A percentile compares a stretch with the other conserved stretches of the same genome.
These are phyloP conservation scores for Phymatocera aterrima DNA, from an alignment of 2,888 invertebrate species.

Conservation along the genomic window DNA sequence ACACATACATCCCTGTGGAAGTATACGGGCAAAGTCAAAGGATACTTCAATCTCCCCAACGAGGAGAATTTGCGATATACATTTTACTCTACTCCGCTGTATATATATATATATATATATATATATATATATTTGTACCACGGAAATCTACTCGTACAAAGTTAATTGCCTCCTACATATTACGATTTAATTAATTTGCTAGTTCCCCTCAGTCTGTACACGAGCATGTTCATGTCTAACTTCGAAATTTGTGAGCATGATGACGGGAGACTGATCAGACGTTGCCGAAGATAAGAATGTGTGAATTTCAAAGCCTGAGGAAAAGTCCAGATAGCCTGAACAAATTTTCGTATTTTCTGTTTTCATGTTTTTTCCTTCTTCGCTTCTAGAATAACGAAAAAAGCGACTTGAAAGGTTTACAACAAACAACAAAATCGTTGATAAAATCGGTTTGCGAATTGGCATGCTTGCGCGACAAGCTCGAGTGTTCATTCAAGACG, in stretches of 20 bases:
- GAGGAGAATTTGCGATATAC: neutral
- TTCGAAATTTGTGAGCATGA: neutral
- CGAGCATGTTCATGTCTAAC: neutral
- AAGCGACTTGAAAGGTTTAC: neutral
- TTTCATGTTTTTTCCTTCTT: too few relatives aligned
- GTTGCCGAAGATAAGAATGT: too few relatives aligned
- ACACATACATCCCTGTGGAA: neutral
- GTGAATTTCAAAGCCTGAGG: too few relatives aligned
- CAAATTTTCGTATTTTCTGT: too few relatives aligned
- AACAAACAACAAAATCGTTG: neutral
- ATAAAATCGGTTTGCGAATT: neutral
- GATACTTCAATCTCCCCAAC: neutral
- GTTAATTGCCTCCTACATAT: conserved; percentile 19
- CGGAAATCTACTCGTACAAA: neutral
- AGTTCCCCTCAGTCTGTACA: neutral
- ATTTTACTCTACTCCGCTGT: neutral
- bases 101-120: too few relatives aligned
- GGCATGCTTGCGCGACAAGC: neutral
- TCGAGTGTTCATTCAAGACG: neutral
- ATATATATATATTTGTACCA: neutral
- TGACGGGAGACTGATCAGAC: too few relatives aligned
- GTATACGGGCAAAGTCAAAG: neutral
- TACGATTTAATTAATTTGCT: conserved; percentile 22
- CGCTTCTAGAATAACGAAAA: too few relatives aligned
- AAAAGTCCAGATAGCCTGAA: too few relatives aligned